These are phyloP conservation scores for Apocheima hispidaria DNA, from an alignment of 2,888 invertebrate species.

Conservation along the genomic window DNA sequence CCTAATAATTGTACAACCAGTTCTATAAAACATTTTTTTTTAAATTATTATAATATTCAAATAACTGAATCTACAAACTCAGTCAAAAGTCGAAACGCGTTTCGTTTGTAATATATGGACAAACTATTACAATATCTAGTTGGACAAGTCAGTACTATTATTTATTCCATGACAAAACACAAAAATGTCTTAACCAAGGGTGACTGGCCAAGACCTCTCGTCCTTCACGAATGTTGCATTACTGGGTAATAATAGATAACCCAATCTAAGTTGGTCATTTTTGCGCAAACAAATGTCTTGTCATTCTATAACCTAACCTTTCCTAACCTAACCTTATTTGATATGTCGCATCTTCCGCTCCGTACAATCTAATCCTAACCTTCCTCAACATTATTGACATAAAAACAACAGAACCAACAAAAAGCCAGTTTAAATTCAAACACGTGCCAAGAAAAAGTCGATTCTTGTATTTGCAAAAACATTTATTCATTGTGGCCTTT, in stretches of 20 bases:
- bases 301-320: constrained; percentile 5
- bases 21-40: too few relatives aligned
- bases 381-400: constrained; percentile 65
- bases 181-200: constrained; percentile 13
- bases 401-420: constrained; percentile 62
- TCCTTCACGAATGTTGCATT: constrained; percentile 4
- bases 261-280: neutral
- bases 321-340: constrained; percentile 16
- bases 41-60: too few relatives aligned
- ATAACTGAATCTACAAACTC: too few relatives aligned
- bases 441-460: constrained; percentile 81
- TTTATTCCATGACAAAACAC: neutral
- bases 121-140: too few relatives aligned
- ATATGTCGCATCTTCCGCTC: constrained; percentile 41
- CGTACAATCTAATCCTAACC: constrained; percentile 56
- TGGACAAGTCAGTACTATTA: too few relatives aligned
- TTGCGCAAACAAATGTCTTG: neutral
- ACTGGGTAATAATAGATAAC: neutral
- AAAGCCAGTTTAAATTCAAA: constrained; percentile 73
- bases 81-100: too few relatives aligned
- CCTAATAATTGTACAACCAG: too few relatives aligned
- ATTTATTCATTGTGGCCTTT: constrained; percentile 75
- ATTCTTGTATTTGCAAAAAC: constrained; percentile 79
- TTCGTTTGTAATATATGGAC: too few relatives aligned
- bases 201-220: constrained; percentile 23